phyloP scores from a whole-genome alignment of 2,888 invertebrate species.

The Ariolimax columbianus region DNA sequence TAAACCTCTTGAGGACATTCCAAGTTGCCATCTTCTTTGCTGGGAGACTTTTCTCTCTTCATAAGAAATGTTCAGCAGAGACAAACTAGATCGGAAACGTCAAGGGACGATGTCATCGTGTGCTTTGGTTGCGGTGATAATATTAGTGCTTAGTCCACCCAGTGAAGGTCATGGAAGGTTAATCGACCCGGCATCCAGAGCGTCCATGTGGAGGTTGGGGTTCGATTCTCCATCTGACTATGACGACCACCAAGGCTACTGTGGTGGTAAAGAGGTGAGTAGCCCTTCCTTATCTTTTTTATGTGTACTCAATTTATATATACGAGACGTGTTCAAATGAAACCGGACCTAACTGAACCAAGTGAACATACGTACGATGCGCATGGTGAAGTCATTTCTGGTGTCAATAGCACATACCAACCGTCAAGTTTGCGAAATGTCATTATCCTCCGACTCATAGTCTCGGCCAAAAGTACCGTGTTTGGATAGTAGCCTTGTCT shows the following conservation, averaged over 20 bases:
- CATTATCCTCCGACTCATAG: no score
- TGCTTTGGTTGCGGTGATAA: not conserved
- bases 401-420: no score
- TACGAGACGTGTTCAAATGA: no score
- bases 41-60: not conserved
- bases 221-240: constrained; percentile 45
- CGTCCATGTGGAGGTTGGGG: constrained; percentile 45
- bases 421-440: no score
- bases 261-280: constrained; percentile 43
- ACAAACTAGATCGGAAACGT: not conserved
- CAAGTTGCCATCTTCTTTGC: not conserved
- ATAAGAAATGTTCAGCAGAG: not conserved
- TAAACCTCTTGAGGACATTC: not conserved
- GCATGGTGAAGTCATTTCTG: no score
- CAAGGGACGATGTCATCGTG: no score
- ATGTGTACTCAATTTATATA: no score
- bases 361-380: no score
- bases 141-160: not conserved
- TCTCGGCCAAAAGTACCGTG: no score
- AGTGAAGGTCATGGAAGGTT: constrained; percentile 36
- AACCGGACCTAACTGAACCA: no score
- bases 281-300: no score
- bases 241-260: constrained; percentile 45
- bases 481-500: no score
- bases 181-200: constrained; percentile 44